Conservation (phyloP, 2,113 vertebrate genomes). For the Arothron firmamentum region DNA sequence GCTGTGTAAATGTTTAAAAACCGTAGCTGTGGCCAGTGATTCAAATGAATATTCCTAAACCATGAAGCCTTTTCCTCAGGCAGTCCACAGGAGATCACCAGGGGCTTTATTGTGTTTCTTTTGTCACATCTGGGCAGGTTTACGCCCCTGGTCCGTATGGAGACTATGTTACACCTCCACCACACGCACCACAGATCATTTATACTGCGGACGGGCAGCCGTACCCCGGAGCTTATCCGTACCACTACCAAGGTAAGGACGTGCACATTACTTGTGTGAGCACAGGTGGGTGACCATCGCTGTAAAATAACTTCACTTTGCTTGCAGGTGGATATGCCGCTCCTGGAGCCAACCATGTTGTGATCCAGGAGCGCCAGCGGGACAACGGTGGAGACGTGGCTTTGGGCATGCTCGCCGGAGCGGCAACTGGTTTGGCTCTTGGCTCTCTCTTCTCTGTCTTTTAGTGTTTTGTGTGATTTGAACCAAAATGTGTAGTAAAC, state of each 20-base stretch:
- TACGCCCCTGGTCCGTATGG: conserved; percentile 70
- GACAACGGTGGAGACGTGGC: conserved; percentile 84
- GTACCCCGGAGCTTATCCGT: conserved; percentile 71
- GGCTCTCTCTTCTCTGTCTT: conserved; percentile 95
- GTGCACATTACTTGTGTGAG: background rate
- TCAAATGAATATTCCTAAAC: background rate
- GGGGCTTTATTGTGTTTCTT: background rate
- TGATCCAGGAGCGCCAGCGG: conserved; percentile 84
- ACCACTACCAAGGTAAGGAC: conserved; percentile 70
- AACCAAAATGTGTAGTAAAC: conserved; percentile 1
- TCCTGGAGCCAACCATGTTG: conserved; percentile 80
- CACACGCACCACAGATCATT: conserved; percentile 65
- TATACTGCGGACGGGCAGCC: conserved; percentile 71
- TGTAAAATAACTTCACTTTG: background rate
- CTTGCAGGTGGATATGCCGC: conserved; percentile 76
- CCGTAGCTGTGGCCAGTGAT: background rate
- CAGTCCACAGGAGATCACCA: background rate
- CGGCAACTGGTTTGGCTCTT: conserved; percentile 89
- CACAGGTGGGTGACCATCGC: background rate
- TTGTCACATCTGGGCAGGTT: conserved; percentile 42
- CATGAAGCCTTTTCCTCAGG: background rate
- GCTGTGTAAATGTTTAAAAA: background rate
- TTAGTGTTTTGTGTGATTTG: conserved; percentile 56
- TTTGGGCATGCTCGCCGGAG: conserved; percentile 89
- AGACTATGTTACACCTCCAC: conserved; percentile 61